Conservation (phyloP, 2,797 vertebrate species). For the Platalea minor region DNA sequence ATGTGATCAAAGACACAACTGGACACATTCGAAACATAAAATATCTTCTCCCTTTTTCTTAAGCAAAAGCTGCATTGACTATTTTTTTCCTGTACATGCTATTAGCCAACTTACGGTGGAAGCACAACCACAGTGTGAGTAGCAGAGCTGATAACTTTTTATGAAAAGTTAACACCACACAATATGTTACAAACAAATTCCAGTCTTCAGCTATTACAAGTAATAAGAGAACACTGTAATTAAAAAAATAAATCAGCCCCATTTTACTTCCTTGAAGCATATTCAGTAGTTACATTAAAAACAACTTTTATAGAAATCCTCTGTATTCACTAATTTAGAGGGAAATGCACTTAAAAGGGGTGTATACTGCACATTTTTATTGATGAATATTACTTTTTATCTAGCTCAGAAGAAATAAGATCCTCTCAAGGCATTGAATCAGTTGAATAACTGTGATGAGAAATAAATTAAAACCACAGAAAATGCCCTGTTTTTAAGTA, state of each 20-base stretch:
- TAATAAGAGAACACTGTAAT: constrained; percentile 29
- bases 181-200: constrained; percentile 32
- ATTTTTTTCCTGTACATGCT: neutral
- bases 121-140: constrained; percentile 17
- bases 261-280: constrained; percentile 35
- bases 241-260: constrained; percentile 34
- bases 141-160: constrained; percentile 46
- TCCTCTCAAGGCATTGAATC: neutral
- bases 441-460: neutral
- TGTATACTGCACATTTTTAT: constrained; percentile 14
- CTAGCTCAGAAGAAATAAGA: constrained; percentile 16
- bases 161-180: constrained; percentile 31
- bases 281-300: constrained; percentile 31
- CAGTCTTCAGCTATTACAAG: constrained; percentile 44
- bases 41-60: neutral
- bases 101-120: constrained; percentile 6
- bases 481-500: neutral
- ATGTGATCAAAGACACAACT: constrained; percentile 16
- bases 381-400: constrained; percentile 17
- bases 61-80: neutral
- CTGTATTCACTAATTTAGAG: constrained; percentile 16
- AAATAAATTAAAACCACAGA: constrained; percentile 20
- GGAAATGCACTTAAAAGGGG: constrained; percentile 36
- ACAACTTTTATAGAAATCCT: constrained; percentile 24
- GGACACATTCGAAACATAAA: neutral